Evolutionary conservation across 2,888 invertebrate species (phyloP), one percentile per base, ranked within the genome.

Genomic region (Dicycla oo): DNA sequence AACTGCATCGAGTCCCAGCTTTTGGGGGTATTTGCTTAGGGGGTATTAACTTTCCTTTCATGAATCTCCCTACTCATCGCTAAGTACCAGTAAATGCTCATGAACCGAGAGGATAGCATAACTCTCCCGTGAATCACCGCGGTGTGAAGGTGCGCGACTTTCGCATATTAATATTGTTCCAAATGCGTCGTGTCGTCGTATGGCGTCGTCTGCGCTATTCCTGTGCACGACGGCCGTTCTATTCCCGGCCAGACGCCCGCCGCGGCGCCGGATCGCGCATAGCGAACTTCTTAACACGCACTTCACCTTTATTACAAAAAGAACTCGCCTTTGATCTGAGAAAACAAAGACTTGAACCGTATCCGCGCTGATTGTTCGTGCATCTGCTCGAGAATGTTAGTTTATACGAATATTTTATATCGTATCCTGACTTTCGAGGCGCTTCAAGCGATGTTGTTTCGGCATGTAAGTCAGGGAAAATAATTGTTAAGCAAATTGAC

Each of bases 201-300:
- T 84, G 88, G 87, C 89, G 89, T 87, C 90, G 93, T 93, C 93
- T 93, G 90, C 88, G 92, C 88, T 93, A 93, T 93, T 93, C 93
- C 86, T 70, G 90, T 82, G 75, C 83, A 77, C 84, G 73, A 72
- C 86, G 86, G 84, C 73, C 86, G 85, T 77, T 82, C 90, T 92
- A 93, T 92, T 91, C 88, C 85, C 73, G 90, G 84, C 89, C 91
- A 90, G 91, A 91, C 92, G 90, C 83, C 86, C 86, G 85, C 84
- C 82, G 78, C 88, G 88, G 86, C 88, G 91, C 85, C 90, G 85
- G 82, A 85, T 75, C 83, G 80, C 77, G 84, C 87, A 80, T 88
- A 87, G 85, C 91, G 81, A 86, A 89, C 87, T 84, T 83, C 88
- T 85, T 83, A 86, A 87, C 85, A 89, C 86, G 89, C 90, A 90